Evolutionary conservation across 2,888 invertebrate genomes (phyloP), one percentile per base, ranked within the genome.

Genomic region (Cloeon dipterum): DNA sequence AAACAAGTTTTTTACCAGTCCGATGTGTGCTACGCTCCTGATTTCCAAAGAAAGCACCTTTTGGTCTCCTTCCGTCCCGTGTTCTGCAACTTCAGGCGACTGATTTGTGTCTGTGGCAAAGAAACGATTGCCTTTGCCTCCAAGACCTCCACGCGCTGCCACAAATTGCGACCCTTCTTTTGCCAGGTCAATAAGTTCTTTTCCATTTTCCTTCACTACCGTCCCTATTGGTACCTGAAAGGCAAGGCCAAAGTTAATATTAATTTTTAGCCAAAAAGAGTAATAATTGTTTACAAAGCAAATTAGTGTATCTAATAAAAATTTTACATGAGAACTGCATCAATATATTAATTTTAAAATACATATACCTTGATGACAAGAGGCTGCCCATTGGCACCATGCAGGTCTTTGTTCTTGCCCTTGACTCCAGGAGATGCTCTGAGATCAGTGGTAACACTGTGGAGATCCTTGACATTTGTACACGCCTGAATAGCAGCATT

Each of bases 41-140:
- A 98, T 62, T 59, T 96, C 94, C 7, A 96, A 52, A 0, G 62
- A 55, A 52, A 86, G 91, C 7, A 59, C 52, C 5, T 63, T 48
- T 17, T 62, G 60, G 57, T 99, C 94, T 0, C 96, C 96, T 0
- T 46, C 33, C 0, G 82, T 94, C 0, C 93, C 98, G 43, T 67
- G 62, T 56, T 99, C 94, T 4, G 82, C 79, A 40, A 89, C 66
- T 44, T 70, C 61, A 0, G 98, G 96, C 1, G 81, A 59, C 63
- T 79, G 70, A 51, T 77, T 63, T 33, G 68, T 66, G 47, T 81
- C 74, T 0, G 78, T 72, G 16, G 76, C 65, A 55, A 94, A 99
- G 60, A 79, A 93, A 42, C 72, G 68, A 59, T 99, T 98, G 1
- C 98, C 98, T 51, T 79, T 75, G 0, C 98, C 98, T 1, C 98